These are phyloP conservation scores for Diabrotica balteata DNA, from an alignment of 2,888 invertebrate species.

Conservation along the genomic window DNA sequence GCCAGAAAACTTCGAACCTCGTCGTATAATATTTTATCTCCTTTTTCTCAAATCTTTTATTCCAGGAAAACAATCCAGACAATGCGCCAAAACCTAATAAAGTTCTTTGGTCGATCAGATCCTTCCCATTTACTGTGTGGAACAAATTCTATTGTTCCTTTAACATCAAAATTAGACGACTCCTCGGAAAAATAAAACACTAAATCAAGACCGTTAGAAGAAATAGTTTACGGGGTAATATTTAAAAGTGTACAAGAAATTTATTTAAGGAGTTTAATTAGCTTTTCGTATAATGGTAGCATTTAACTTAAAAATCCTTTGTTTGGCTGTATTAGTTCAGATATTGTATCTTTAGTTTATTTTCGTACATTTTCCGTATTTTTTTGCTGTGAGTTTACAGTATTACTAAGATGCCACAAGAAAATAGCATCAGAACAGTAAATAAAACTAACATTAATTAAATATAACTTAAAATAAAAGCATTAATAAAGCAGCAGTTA, in stretches of 20 bases:
- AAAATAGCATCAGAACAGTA: too few relatives aligned
- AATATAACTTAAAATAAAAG: too few relatives aligned
- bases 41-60: neutral
- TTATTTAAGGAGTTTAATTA: too few relatives aligned
- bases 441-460: too few relatives aligned
- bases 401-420: too few relatives aligned
- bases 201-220: neutral
- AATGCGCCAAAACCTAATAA: conserved; percentile 12
- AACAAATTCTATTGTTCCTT: conserved; percentile 12
- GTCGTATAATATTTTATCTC: neutral
- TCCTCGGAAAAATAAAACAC: neutral
- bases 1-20: neutral
- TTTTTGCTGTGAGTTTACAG: too few relatives aligned
- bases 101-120: conserved; percentile 12
- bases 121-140: conserved; percentile 7
- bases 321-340: too few relatives aligned
- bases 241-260: neutral
- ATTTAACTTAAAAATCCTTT: too few relatives aligned
- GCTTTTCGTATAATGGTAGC: too few relatives aligned
- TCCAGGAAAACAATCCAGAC: conserved; percentile 7
- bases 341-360: too few relatives aligned
- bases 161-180: neutral
- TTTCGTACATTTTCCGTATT: too few relatives aligned
- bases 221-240: neutral
- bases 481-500: too few relatives aligned